Conservation (phyloP, 2,797 vertebrate species). For the Labeo calbasu region DNA sequence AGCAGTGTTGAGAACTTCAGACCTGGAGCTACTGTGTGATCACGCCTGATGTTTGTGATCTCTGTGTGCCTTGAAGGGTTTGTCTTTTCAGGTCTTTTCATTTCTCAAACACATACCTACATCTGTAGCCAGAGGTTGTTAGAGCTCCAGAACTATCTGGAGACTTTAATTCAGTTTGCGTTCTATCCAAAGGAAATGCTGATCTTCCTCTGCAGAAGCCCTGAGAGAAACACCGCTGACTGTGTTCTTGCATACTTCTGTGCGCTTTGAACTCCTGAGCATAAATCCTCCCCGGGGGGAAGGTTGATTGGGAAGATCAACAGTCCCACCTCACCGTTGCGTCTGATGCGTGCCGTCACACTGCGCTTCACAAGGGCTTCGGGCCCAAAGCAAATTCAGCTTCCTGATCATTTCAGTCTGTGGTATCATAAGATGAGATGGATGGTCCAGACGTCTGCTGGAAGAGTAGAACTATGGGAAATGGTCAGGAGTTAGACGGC, state of each 20-base stretch:
- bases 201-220: constrained; percentile 44
- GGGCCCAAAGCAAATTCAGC: constrained; percentile 49
- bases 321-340: constrained; percentile 47
- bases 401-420: constrained; percentile 57
- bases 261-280: constrained; percentile 60
- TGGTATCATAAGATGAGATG: constrained; percentile 45
- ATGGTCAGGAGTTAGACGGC: background rate
- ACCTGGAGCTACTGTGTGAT: constrained; percentile 40
- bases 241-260: constrained; percentile 58
- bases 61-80: constrained; percentile 42
- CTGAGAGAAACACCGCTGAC: constrained; percentile 39
- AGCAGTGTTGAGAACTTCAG: background rate
- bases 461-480: background rate
- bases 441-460: constrained; percentile 2
- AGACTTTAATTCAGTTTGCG: constrained; percentile 64
- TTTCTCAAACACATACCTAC: constrained; percentile 59
- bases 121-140: constrained; percentile 55
- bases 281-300: constrained; percentile 56
- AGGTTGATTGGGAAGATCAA: constrained; percentile 62
- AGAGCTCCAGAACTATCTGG: constrained; percentile 61
- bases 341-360: constrained; percentile 57
- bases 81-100: constrained; percentile 53
- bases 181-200: constrained; percentile 59
- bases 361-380: constrained; percentile 56
- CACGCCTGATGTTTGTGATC: constrained; percentile 19